Evolutionary conservation across 2,797 vertebrate genomes (phyloP), one percentile per base, ranked within the genome.

Genomic region (Anabacerthia variegaticeps): DNA sequence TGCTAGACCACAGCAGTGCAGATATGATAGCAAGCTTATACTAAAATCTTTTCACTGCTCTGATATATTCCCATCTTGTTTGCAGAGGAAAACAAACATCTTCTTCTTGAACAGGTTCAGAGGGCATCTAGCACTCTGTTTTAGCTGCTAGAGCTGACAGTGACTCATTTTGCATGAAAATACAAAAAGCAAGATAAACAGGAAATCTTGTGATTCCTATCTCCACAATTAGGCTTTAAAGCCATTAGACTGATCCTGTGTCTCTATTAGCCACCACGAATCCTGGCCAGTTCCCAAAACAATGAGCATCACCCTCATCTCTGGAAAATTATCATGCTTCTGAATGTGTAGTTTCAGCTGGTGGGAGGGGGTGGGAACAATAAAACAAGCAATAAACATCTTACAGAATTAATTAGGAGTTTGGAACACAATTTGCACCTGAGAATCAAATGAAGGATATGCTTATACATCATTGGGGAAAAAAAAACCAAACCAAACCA

Each of bases 221-320:
- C 43, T 75, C 51, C 43, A 39, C 54, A 78, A 43, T 61, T 72
- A 86, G 34, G 7, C 27, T 84, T 83, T 86, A 67, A 92, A 84
- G 9, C 7, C 36, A 34, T 28, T 44, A 61, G 18, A 73, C 63
- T 36, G 44, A 55, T 86, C 27, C 44, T 72, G 4, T 37, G 23
- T 59, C 26, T 66, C 77, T 72, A 9, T 72, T 71, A 93, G 51
- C 51, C 43, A 56, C 23, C 34, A 20, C 6, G 3, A 59, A 73
- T 75, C n/a, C 63, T 86, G 62, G 41, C 9, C 32, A 37, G 51
- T 48, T 93, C 69, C 55, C 54, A 82, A 92, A 93, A n/a, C 1
- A 8, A 27, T 27, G n/a, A 88, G 8, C n/a, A 52, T 78, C 46
- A 71, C 9, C 19, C 24, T 85, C 21, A 16, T 82, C 52, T 41